Evolutionary conservation across 2,113 vertebrate genomes (phyloP).

Genomic region (Bufo gargarizans): DNA sequence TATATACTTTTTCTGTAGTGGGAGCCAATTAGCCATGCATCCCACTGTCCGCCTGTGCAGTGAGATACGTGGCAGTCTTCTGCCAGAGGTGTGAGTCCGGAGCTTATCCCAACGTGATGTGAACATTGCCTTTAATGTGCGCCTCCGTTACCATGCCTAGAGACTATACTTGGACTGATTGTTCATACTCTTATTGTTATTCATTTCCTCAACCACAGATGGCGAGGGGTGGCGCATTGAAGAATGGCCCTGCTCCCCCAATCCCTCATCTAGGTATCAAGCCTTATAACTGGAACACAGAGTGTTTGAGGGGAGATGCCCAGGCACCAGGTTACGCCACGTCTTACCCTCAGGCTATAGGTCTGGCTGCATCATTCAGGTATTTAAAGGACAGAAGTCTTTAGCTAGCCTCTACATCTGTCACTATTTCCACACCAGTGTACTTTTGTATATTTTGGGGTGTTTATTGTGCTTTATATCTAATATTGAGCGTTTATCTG

Average conservation of each 20-base stretch:
- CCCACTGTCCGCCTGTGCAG: too few species aligned
- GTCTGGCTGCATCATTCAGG: slow-evolving; percentile 62
- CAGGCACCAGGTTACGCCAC: slow-evolving; percentile 66
- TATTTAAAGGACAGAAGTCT: slow-evolving; percentile 16
- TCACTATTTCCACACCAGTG: too few species aligned
- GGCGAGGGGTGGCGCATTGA: slow-evolving; percentile 62
- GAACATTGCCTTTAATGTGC: too few species aligned
- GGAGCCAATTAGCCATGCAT: too few species aligned
- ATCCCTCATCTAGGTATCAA: slow-evolving; percentile 64
- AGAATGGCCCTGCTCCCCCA: slow-evolving; percentile 69
- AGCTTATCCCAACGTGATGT: too few species aligned
- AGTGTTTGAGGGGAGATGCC: slow-evolving; percentile 66
- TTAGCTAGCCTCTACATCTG: not conserved
- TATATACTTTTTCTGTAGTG: too few species aligned
- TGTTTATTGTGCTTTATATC: not conserved
- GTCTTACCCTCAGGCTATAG: slow-evolving; percentile 59
- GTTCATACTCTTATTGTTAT: not conserved
- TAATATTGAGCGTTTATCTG: rapidly evolving
- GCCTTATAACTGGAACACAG: slow-evolving; percentile 71
- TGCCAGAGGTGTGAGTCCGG: too few species aligned
- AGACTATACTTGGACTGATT: not conserved
- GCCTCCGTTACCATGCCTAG: too few species aligned
- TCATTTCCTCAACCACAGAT: slow-evolving; percentile 57
- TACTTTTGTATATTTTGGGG: not conserved
- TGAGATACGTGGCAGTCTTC: too few species aligned